These are phyloP conservation scores for Podabrus alpinus DNA, from an alignment of 2,888 invertebrate genomes.

Conservation along the genomic window DNA sequence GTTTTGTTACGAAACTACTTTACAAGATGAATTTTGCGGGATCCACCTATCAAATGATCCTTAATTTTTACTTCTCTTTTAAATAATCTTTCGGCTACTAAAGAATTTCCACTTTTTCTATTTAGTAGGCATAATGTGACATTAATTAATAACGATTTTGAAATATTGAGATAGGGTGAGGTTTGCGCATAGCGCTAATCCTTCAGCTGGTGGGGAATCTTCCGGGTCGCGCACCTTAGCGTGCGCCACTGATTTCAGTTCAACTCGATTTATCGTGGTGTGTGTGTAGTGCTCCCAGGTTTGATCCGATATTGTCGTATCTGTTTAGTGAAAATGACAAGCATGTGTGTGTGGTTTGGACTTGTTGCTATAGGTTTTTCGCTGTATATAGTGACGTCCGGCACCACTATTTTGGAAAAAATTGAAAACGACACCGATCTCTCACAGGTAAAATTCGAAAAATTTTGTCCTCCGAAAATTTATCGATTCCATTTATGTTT, in stretches of 20 bases:
- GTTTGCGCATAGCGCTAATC: constrained; percentile 1
- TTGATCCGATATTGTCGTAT: constrained; percentile 16
- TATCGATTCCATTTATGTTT: background rate
- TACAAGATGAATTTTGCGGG: background rate
- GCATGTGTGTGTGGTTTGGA: constrained; percentile 27
- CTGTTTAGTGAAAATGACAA: constrained; percentile 9
- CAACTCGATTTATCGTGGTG: constrained; percentile 4
- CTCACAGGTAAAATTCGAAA: constrained; percentile 61
- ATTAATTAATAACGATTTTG: background rate
- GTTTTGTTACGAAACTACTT: background rate
- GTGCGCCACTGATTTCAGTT: constrained; percentile 27
- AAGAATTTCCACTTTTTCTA: no score
- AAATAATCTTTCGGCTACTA: background rate
- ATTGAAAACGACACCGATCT: constrained; percentile 68
- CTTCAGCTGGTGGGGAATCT: constrained; percentile 25
- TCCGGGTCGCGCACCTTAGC: constrained; percentile 29
- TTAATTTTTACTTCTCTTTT: background rate
- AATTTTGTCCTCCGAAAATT: background rate
- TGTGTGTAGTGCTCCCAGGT: constrained; percentile 14
- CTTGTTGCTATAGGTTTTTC: constrained; percentile 17
- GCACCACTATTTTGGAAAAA: constrained; percentile 62
- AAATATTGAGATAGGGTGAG: constrained; percentile 3
- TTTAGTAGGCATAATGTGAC: background rate
- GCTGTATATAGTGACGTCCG: constrained; percentile 25
- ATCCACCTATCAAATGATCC: background rate